Evolutionary conservation across 2,113 vertebrate species (phyloP).

Genomic region (Vidua chalybeata): DNA sequence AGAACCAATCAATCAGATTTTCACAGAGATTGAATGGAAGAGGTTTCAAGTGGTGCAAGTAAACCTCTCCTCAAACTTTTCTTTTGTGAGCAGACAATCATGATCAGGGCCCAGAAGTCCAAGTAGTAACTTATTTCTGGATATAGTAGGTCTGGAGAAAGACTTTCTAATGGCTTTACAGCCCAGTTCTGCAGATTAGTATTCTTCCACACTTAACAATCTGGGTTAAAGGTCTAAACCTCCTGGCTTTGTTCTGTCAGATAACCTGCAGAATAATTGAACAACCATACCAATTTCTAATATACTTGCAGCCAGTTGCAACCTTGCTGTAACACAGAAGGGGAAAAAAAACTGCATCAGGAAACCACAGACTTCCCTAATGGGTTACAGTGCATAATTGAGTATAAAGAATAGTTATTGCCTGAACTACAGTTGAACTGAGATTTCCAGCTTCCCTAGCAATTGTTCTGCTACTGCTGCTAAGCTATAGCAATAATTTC

Average conservation of each 20-base stretch:
- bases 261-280: background rate
- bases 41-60: background rate
- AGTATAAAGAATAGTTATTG: conserved; percentile 72
- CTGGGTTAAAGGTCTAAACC: background rate
- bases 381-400: conserved; percentile 66
- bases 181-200: background rate
- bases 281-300: background rate
- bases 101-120: background rate
- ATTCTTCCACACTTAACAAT: background rate
- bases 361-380: conserved; percentile 72
- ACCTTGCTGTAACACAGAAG: conserved; percentile 6
- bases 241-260: background rate
- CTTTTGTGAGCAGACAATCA: background rate
- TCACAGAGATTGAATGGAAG: background rate
- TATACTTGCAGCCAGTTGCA: conserved; percentile 14
- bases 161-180: background rate
- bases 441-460: conserved; percentile 65
- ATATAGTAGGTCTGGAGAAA: background rate
- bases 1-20: background rate
- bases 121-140: background rate
- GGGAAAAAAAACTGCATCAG: background rate
- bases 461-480: conserved; percentile 59
- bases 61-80: background rate
- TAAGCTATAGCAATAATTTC: conserved; percentile 60
- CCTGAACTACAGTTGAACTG: conserved; percentile 72